Percentiles rank a stretch among this genome's conserved stretches.
phyloP scores from a whole-genome alignment of 2,113 vertebrate genomes.

The Perognathus longimembris region DNA sequence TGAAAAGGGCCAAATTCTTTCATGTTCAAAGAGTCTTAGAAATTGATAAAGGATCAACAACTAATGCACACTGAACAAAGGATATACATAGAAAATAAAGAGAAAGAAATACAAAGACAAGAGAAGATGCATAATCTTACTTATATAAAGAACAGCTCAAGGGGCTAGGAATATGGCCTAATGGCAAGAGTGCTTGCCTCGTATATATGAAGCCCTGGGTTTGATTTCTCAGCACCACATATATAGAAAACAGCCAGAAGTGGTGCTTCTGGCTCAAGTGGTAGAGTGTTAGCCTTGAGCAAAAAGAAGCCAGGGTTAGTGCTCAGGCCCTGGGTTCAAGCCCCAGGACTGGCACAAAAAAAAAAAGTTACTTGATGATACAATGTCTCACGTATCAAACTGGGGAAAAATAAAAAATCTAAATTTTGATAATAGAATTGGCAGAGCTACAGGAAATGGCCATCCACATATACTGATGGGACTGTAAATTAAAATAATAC shows the following conservation, averaged over 20 bases:
- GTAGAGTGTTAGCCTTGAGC: no score
- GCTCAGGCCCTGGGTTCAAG: no score
- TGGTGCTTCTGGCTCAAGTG: no score
- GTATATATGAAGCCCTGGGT: no score
- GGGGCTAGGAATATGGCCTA: no score
- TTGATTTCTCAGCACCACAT: no score
- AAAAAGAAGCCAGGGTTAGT: no score
- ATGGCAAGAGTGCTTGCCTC: no score
- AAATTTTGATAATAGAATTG: background rate
- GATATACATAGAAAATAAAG: background rate
- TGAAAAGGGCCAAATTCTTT: background rate
- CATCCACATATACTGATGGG: background rate
- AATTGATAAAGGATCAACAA: background rate
- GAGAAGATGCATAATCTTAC: background rate
- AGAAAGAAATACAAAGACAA: background rate
- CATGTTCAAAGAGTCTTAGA: background rate
- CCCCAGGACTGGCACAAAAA: no score
- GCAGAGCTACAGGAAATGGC: background rate
- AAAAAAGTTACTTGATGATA: conserved; percentile 3
- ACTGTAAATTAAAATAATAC: background rate
- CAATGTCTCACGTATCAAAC: background rate
- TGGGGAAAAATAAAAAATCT: background rate
- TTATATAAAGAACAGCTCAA: background rate
- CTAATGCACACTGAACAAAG: background rate
- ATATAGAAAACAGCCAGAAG: no score